Conservation (phyloP, 2,888 invertebrate species). For the Macroteleia sp. region DNA sequence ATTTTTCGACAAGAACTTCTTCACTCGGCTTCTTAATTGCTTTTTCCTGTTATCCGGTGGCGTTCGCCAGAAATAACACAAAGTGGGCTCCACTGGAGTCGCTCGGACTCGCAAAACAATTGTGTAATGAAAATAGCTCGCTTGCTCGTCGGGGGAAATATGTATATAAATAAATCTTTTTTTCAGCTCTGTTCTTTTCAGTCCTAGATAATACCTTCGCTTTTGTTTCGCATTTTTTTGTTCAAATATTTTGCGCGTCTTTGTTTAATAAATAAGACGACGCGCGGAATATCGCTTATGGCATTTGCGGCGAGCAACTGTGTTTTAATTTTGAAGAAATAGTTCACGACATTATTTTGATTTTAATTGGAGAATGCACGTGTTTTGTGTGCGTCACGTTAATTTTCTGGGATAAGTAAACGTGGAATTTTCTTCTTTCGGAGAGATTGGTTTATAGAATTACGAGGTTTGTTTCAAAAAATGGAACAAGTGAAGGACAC, state of each 20-base stretch:
- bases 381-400: no score
- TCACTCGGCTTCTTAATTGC: slow-evolving; percentile 60
- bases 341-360: no score
- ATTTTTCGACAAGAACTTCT: slow-evolving; percentile 55
- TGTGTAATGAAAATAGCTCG: slow-evolving; percentile 57
- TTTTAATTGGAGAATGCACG: no score
- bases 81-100: slow-evolving; percentile 30
- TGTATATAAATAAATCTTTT: slow-evolving; percentile 51
- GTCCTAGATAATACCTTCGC: slow-evolving; percentile 20
- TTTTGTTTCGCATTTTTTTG: slow-evolving; percentile 26
- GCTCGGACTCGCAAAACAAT: slow-evolving; percentile 53
- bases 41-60: slow-evolving; percentile 61
- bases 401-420: no score
- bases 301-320: no score
- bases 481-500: no score
- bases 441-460: no score
- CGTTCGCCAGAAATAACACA: slow-evolving; percentile 59
- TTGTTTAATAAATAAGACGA: slow-evolving; percentile 43
- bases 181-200: slow-evolving; percentile 15
- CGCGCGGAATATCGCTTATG: no score
- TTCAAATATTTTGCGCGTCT: slow-evolving; percentile 28
- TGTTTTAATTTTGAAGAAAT: no score
- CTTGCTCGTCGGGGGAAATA: slow-evolving; percentile 44
- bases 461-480: no score
- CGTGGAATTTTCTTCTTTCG: no score